Evolutionary conservation across 2,888 invertebrate species (phyloP), one percentile per base, ranked within the genome.

Genomic region (Aphidoletes aphidimyza): DNA sequence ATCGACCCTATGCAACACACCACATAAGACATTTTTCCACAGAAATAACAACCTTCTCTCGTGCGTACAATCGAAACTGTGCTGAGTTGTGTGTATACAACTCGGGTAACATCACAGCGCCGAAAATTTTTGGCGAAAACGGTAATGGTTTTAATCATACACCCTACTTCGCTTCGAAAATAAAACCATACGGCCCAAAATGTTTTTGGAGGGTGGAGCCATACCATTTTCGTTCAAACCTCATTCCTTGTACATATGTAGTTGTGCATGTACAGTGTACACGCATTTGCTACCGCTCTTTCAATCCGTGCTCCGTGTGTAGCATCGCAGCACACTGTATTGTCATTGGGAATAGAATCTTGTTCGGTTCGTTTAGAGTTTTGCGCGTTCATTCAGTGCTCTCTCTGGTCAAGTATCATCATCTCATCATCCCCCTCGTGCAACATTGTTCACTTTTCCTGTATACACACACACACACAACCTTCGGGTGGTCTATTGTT

Each of bases 121-220:
- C 26, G 34, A 30, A 78, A 78, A 81, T 81, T n/a, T n/a, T n/a
- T n/a, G n/a, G n/a, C 81, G 36, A 37, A 81, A 81, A 37, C n/a
- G 37, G 81, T 81, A 81, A 81, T 81, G 81, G 81, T 81, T 81
- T 69, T 81, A 81, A 81, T 81, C 81, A 81, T 39, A 45, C 42
- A 83, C 83, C 83, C 83, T 83, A 42, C 45, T 83, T 83, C 42
- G 54, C 9, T 36, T 19, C n/a, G 37, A 81, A 83, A 83, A 83
- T 42, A 42, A 83, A 83, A 83, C 22, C 83, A 83, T 83, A 83
- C 39, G 83, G 83, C 39, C 30, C 2, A 26, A 83, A 83, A 42
- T 83, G 83, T 83, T 39, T 78, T 78, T 30, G 39, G 45, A 83
- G 83, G 83, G 83, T 83, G 83, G 83, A 83, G 83, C 83, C 42